These are phyloP conservation scores for Bos javanicus DNA, from an alignment of 2,113 vertebrate species.

Conservation along the genomic window DNA sequence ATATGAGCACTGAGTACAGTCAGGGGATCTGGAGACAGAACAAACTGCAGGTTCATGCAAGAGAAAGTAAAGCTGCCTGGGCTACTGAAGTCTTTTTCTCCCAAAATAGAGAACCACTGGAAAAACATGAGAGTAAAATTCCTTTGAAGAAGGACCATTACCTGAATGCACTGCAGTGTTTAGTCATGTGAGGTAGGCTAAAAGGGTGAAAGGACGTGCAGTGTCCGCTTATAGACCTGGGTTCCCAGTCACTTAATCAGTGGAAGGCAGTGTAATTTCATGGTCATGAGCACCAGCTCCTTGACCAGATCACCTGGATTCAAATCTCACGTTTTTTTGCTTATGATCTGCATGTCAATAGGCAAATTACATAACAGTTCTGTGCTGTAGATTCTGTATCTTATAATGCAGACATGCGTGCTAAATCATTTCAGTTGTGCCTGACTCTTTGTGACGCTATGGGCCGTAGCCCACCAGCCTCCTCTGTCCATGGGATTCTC, in stretches of 20 bases:
- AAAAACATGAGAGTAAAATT: not conserved
- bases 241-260: not conserved
- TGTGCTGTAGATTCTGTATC: not conserved
- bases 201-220: not conserved
- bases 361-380: not conserved
- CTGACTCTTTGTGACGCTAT: not conserved
- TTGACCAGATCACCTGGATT: not conserved
- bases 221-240: not conserved
- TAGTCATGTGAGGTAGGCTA: not conserved
- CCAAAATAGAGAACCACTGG: not conserved
- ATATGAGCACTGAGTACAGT: not conserved
- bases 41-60: not conserved
- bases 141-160: not conserved
- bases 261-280: not conserved
- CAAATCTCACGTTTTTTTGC: not conserved
- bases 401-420: not conserved
- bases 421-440: not conserved
- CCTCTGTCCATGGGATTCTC: not conserved
- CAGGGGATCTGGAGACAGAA: not conserved
- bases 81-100: not conserved
- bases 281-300: not conserved
- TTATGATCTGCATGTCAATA: not conserved
- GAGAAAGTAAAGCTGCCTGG: not conserved
- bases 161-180: not conserved
- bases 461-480: not conserved